Percentiles rank a stretch among this genome's conserved stretches.
Evolutionary conservation across 2,113 vertebrate genomes (phyloP).

Genomic region (Phyllostomus discolor): DNA sequence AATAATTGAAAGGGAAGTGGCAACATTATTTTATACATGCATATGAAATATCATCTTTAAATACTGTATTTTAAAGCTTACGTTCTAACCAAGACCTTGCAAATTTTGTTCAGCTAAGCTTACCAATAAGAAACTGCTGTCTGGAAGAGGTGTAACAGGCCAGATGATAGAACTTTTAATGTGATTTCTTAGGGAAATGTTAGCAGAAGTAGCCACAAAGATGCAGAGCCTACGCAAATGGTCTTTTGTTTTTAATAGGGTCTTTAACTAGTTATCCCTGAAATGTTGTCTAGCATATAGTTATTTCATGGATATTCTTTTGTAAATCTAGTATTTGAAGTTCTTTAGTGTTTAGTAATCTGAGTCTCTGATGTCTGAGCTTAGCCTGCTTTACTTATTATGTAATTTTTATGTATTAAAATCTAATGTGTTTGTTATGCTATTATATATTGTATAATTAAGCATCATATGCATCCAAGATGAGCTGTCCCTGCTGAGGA

Average conservation of each 20-base stretch:
- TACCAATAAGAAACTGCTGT: background rate
- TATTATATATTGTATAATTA: background rate
- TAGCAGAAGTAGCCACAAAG: background rate
- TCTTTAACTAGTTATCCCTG: background rate
- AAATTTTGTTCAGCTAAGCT: background rate
- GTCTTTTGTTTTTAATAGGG: background rate
- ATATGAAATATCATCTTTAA: background rate
- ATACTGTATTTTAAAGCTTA: background rate
- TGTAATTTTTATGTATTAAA: background rate
- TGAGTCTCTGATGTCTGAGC: constrained; percentile 40
- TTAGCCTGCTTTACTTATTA: constrained; percentile 52
- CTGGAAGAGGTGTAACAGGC: background rate
- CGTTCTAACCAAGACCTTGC: background rate
- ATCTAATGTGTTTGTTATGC: background rate
- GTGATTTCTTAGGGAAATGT: background rate
- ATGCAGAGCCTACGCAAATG: background rate
- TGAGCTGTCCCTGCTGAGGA: background rate
- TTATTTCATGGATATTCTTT: constrained; percentile 26
- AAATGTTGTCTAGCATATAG: background rate
- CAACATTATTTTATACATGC: background rate
- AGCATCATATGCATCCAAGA: background rate
- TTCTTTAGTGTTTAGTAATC: constrained; percentile 17
- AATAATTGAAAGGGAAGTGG: background rate
- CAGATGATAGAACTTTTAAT: background rate
- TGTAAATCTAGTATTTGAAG: constrained; percentile 39